These are phyloP conservation scores for Saturnia pavonia DNA, from an alignment of 2,888 invertebrate genomes.

Conservation along the genomic window DNA sequence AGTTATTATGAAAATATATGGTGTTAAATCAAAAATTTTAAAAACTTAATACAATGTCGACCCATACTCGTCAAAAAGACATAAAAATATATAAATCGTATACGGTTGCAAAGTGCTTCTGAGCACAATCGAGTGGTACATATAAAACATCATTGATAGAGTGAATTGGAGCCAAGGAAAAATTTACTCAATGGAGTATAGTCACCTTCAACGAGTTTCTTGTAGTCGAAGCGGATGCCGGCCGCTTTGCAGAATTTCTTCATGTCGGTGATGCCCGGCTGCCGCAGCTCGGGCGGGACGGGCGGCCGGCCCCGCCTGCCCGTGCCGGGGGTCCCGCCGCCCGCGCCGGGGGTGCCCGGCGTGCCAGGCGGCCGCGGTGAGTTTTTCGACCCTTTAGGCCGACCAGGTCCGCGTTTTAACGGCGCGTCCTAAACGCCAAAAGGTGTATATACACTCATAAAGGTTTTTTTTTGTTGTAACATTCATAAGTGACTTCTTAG, in stretches of 20 bases:
- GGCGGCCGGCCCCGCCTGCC: conserved; percentile 69
- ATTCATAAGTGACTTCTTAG: too few relatives aligned
- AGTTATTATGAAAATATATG: too few relatives aligned
- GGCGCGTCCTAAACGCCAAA: conserved; percentile 49
- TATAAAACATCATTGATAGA: too few relatives aligned
- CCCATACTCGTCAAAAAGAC: too few relatives aligned
- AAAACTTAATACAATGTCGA: too few relatives aligned
- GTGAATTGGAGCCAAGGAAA: too few relatives aligned
- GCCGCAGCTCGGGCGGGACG: conserved; percentile 70
- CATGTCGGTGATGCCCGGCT: conserved; percentile 77
- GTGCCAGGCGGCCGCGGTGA: conserved; percentile 37
- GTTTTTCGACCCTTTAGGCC: conserved; percentile 70
- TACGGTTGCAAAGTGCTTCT: too few relatives aligned
- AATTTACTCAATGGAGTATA: background rate
- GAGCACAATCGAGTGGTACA: too few relatives aligned
- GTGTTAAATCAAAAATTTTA: too few relatives aligned
- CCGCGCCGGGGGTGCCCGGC: conserved; percentile 28
- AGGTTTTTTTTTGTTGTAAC: too few relatives aligned
- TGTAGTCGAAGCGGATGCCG: conserved; percentile 76
- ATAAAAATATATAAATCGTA: too few relatives aligned
- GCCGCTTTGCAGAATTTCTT: conserved; percentile 79
- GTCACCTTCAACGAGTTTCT: conserved; percentile 76
- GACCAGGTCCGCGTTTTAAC: conserved; percentile 68
- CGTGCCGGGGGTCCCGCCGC: conserved; percentile 38
- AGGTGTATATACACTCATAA: too few relatives aligned